Base-by-base conservation (phyloP, 2,113 vertebrate genomes). In the Zingel zingel region DNA sequence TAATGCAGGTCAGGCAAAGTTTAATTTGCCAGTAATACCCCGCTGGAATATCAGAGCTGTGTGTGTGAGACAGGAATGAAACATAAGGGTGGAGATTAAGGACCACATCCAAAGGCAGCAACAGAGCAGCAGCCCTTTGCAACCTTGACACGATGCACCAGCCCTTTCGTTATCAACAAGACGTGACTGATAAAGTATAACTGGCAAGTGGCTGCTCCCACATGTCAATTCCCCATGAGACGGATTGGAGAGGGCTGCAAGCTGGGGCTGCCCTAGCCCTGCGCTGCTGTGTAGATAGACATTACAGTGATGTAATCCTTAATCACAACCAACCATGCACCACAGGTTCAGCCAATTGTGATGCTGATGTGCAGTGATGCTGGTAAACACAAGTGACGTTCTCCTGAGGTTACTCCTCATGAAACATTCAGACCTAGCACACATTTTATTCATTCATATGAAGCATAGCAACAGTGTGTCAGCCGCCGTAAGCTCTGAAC, bases 401-500 rank as follows among this genome's bases (percentile, higher is more conserved):
- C 82, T 88, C 82, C 75, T n/a, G 79, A 91, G 89, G 86, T 88
- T 91, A 84, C 54, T 54, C 63, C 63, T 85, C 82, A 90, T 93
- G 50, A 90, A 92, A 92, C 62, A 90, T 91, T 91, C 57, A 94
- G 63, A 71, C 39, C 13, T 80, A 80, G 79, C 90, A 92, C 86
- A 90, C 74, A 88, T 92, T 93, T 93, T 83, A 93, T 89, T 93
- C 75, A 88, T 91, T 93, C 57, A 93, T 86, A 86, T 62, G n/a
- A 87, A 74, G 78, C 62, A 77, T 53, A 73, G 85, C 87, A 89
- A 85, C 87, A 86, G 86, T 59, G 68, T 74, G 71, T 75, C 74
- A 63, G 79, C 51, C 43, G 2, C 57, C 8, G 10, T 64, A 39
- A 74, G 53, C 65, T 61, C 45, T 6, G 45, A 66, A 36, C 54